A percentile compares a stretch with the other conserved stretches of the same genome.
These are phyloP conservation scores for Eufriesea mexicana DNA, from an alignment of 1,140 invertebrate genomes.

Conservation along the genomic window DNA sequence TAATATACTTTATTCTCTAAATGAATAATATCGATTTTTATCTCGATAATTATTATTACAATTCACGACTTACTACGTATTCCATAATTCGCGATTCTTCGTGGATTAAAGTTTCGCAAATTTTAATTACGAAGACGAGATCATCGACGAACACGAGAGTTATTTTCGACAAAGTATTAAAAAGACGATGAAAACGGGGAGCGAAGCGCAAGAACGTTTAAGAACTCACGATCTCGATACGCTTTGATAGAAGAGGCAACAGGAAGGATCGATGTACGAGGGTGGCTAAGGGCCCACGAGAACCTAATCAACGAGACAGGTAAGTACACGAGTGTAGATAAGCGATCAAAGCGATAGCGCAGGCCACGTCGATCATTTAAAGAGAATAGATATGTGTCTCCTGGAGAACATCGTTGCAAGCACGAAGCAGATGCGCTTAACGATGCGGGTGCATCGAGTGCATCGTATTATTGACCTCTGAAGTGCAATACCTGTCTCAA, in stretches of 20 bases:
- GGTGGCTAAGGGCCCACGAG: conserved; percentile 2
- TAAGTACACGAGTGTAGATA: conserved; percentile 22
- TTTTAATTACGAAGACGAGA: too few relatives aligned
- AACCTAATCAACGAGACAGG: conserved; percentile 40
- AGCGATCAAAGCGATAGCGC: conserved; percentile 39
- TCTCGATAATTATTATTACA: too few relatives aligned
- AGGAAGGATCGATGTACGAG: conserved; percentile 12
- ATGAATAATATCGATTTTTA: too few relatives aligned
- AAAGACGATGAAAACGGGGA: neutral
- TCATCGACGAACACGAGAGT: neutral
- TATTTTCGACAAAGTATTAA: neutral
- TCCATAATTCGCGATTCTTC: too few relatives aligned
- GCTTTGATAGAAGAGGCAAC: neutral
- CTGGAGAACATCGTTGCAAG: neutral
- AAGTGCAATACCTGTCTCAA: conserved; percentile 2
- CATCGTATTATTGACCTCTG: conserved; percentile 9
- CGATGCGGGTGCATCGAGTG: conserved; percentile 11
- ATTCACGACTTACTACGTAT: too few relatives aligned
- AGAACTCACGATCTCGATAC: conserved; percentile 1
- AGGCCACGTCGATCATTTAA: conserved; percentile 26
- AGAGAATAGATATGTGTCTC: conserved; percentile 21
- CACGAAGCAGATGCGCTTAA: conserved; percentile 16
- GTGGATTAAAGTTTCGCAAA: too few relatives aligned
- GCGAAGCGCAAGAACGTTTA: neutral
- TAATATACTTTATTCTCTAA: too few relatives aligned